Base-by-base conservation (phyloP, 2,113 vertebrate species). In the Phycodurus eques region DNA sequence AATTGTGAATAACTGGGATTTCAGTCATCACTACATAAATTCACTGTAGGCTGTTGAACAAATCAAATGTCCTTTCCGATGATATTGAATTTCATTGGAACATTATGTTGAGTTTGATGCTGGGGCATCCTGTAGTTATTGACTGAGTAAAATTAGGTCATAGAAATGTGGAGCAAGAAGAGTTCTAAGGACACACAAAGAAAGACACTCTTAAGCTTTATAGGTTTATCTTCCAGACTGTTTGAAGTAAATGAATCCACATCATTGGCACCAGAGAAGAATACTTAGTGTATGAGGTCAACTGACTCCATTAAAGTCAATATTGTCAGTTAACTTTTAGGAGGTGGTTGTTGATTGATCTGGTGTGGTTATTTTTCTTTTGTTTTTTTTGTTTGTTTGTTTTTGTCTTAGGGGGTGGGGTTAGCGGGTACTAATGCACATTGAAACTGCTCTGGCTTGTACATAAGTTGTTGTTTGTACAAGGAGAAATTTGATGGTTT, bases 291-390 rank as follows among this genome's bases (percentile, higher is more conserved):
- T 80, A 57, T 77, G 67, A 66, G 76, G 56, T 67, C 83, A 78
- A 89, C 62, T 80, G 73, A 66, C 72, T 79, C 65, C 54, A 88
- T 87, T 87, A 84, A 82, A 81, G 83, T 81, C 42, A 13, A 85
- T 77, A 86, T 83, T 74, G 72, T 47, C 72, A 77, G 77, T 79
- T 84, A 83, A 85, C 81, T 87, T 85, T 80, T 80, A 59, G 82
- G 79, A 80, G 83, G 79, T 71, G 69, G 77, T 65, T 83, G 80
- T 81, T 81, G 83, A 91, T 86, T 88, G 80, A 87, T 88, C 79
- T 77, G 72, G 71, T 71, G 78, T 27, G 27, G 27, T 74, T 15
- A 15, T 33, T 27, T 76, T 64, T 65, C 59, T 80, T 14, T 60
- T 60, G 1, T 27, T 33, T 60, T 31, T 6, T 33, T 33, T 27